These are phyloP conservation scores for Macrobrachium rosenbergii DNA, from an alignment of 1,140 invertebrate species.

Conservation along the genomic window DNA sequence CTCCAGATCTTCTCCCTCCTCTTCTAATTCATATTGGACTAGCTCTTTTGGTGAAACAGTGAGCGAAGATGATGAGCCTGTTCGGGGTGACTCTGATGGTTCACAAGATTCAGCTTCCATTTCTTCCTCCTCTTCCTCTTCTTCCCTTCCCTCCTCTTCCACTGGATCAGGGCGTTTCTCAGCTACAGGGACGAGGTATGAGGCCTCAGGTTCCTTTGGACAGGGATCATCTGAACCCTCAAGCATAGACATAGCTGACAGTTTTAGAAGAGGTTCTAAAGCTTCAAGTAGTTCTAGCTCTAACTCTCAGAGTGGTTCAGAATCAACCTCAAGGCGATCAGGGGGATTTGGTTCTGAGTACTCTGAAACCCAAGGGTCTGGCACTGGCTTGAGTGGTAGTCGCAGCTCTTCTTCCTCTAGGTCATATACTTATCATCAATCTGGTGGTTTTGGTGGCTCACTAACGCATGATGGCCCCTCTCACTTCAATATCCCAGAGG, in stretches of 20 bases:
- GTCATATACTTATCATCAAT: slow-evolving; percentile 44
- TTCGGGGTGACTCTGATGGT: neutral
- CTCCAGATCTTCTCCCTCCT: slow-evolving; percentile 6
- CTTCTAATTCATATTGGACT: slow-evolving; percentile 9
- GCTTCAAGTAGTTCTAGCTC: neutral
- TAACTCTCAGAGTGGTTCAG: neutral
- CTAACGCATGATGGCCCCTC: neutral
- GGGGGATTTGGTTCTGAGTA: neutral
- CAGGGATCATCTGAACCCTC: neutral
- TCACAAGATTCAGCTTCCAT: neutral
- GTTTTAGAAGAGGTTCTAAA: neutral
- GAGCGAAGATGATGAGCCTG: neutral
- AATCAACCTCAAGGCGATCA: neutral
- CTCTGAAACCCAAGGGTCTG: neutral
- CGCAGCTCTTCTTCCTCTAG: slow-evolving; percentile 33
- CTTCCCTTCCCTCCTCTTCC: neutral
- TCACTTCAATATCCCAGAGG: neutral
- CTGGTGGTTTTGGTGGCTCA: slow-evolving; percentile 13
- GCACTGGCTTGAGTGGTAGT: slow-evolving; percentile 4
- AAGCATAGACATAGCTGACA: neutral
- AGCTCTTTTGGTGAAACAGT: neutral
- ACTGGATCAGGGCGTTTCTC: neutral
- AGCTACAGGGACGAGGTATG: slow-evolving; percentile 35
- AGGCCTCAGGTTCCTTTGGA: neutral
- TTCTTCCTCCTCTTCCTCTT: slow-evolving; percentile 26